A percentile compares a stretch with the other conserved stretches of the same genome.
Evolutionary conservation across 2,888 invertebrate genomes (phyloP).

Genomic region (Xylota segnis): DNA sequence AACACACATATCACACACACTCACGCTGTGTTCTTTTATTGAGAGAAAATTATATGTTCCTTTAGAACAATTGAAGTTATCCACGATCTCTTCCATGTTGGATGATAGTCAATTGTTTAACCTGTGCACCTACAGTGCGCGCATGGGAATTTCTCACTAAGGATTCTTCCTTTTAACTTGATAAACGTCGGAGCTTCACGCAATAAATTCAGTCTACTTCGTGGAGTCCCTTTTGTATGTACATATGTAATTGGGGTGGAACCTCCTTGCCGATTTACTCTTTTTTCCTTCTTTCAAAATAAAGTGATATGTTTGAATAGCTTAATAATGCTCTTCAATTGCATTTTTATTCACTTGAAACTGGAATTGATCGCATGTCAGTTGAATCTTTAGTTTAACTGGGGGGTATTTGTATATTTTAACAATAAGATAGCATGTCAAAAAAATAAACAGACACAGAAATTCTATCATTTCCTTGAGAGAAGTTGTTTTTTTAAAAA

Average conservation of each 20-base stretch:
- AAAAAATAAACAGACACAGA: neutral
- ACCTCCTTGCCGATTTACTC: neutral
- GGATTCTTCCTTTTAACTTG: constrained; percentile 47
- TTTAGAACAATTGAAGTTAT: constrained; percentile 48
- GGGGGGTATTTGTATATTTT: neutral
- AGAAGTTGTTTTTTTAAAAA: too few relatives aligned
- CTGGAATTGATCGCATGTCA: constrained; percentile 34
- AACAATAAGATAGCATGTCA: neutral
- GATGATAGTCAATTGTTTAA: constrained; percentile 66
- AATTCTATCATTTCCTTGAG: neutral
- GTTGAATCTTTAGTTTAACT: neutral
- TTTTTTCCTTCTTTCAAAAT: constrained; percentile 12
- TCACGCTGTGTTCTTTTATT: neutral
- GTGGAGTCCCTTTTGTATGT: neutral
- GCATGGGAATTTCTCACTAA: constrained; percentile 48
- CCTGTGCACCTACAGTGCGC: constrained; percentile 10
- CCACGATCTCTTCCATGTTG: constrained; percentile 63
- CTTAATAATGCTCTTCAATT: constrained; percentile 17
- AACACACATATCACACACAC: neutral
- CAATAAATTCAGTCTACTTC: constrained; percentile 50
- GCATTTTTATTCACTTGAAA: constrained; percentile 14
- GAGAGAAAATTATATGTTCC: neutral
- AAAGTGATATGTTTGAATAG: constrained; percentile 31
- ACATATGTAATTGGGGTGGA: too few relatives aligned
- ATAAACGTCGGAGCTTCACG: constrained; percentile 67